Evolutionary conservation across 2,113 vertebrate genomes (phyloP), one percentile per base, ranked within the genome.

Genomic region (Vimba vimba): DNA sequence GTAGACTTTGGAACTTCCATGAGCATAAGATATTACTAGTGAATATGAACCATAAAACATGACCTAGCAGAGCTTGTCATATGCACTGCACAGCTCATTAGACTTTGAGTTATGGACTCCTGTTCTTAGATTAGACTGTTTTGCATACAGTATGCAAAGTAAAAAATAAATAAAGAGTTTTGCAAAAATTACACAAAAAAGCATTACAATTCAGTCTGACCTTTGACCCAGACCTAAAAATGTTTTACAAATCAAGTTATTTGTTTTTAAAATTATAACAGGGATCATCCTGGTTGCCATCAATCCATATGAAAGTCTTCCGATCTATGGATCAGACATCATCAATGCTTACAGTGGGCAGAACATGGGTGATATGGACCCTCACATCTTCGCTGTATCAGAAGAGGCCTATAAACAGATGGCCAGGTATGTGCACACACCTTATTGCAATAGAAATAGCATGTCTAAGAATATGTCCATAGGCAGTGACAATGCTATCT

Each of bases 341-440:
- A 99, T 99, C 92, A 95, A 95, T 89, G 98, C 98, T 0, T 99
- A 99, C 90, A 98, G 96, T 57, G 97, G 97, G 83, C 97, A 99
- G 92, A 98, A 99, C 75, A 97, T 97, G 97, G 97, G 97, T 23
- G 98, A 99, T 87, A 98, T 99, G 97, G 98, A 99, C 87, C 98
- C 98, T 11, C 98, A 99, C 89, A 98, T 99, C 91, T 99, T 99
- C 89, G 98, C 98, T 0, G 98, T 99, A 76, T 97, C 97, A 81
- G 98, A 99, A 87, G 97, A 99, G 90, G 97, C 98, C 0, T 99
- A 97, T 83, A 99, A 97, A 88, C 97, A 99, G 91, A 99, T 99
- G 98, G 96, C 97, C 94, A 97, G 98, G 98, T 99, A 90, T 88
- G 94, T 12, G 47, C 1, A n/a, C 73, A 23, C 17, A 21, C 11